phyloP scores from a whole-genome alignment of 1,140 invertebrate genomes.

The Drosophila bifasciata region DNA sequence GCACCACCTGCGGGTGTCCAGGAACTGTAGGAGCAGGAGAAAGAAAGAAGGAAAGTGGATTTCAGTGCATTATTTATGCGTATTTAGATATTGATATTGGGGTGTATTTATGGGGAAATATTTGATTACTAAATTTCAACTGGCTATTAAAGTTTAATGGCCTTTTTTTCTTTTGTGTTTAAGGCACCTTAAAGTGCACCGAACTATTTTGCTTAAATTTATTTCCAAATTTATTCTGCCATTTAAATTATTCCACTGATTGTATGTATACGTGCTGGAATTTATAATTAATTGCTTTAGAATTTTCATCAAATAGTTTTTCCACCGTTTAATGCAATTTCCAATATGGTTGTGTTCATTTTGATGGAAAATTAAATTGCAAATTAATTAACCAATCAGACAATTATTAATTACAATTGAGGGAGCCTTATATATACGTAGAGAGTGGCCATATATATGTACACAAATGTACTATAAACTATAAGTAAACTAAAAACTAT shows the following conservation, averaged over 20 bases:
- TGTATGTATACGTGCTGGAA: slow-evolving; percentile 6
- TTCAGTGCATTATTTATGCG: background rate
- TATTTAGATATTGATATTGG: background rate
- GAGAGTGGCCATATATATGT: no score
- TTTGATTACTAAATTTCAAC: no score
- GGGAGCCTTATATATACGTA: no score
- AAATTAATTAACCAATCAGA: background rate
- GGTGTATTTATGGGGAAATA: background rate
- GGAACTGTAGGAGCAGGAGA: slow-evolving; percentile 36
- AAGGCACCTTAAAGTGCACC: no score
- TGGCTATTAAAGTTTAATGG: no score
- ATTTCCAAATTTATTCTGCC: no score
- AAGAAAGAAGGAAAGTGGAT: background rate
- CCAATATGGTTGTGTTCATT: background rate
- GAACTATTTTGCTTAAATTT: no score
- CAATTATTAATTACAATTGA: no score
- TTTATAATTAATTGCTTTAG: slow-evolving; percentile 1
- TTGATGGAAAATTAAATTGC: background rate
- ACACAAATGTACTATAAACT: no score
- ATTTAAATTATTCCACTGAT: no score
- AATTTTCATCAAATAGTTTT: background rate
- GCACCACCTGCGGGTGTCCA: slow-evolving; percentile 56
- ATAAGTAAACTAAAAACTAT: no score
- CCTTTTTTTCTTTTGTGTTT: no score
- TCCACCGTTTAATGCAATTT: background rate